Base-by-base conservation (phyloP, 2,113 vertebrate species). In the Psephotus haematonotus region DNA sequence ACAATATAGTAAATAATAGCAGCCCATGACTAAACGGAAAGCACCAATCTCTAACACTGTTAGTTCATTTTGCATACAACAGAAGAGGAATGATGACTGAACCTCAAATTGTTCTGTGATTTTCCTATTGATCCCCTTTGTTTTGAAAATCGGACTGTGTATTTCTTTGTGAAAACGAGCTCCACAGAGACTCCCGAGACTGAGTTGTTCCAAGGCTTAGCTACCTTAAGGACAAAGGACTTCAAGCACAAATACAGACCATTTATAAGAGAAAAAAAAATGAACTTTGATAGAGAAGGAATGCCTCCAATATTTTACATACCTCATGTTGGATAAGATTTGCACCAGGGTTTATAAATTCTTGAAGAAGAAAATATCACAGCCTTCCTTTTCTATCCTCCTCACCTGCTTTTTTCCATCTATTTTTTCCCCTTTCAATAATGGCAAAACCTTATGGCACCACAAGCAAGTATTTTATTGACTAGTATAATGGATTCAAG, bases 381-480 rank as follows among this genome's bases (percentile, higher is more conserved):
- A 80, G 49, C 25, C 17, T 86, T 84, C 69, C 53, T 85, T 75
- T 91, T 47, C 64, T 67, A 18, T 20, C 25, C 15, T 87, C 10
- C 69, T 86, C 82, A 88, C 41, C 75, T 93, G 75, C n/a, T 68
- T 90, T 93, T 86, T 71, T 91, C 47, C 27, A 71, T 37, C 18
- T 43, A 7, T 43, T 88, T 77, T 79, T 52, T 27, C 33, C 19
- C 5, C 11, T 69, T 74, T 88, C 52, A 95, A 29, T 87, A 86
- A 82, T 35, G 63, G 46, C 17, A 90, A 96, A 95, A 91, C n/a
- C 35, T 96, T 62, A 46, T 53, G 53, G 53, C 44, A 78, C 82
- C 77, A 69, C 47, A 69, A 92, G 23, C 71, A 94, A 94, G 60
- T 53, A 88, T 82, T 95, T 96, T 91, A 93, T 83, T 94, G 92